Evolutionary conservation across 2,797 vertebrate genomes (phyloP).

Genomic region (Enteromius viviparus): DNA sequence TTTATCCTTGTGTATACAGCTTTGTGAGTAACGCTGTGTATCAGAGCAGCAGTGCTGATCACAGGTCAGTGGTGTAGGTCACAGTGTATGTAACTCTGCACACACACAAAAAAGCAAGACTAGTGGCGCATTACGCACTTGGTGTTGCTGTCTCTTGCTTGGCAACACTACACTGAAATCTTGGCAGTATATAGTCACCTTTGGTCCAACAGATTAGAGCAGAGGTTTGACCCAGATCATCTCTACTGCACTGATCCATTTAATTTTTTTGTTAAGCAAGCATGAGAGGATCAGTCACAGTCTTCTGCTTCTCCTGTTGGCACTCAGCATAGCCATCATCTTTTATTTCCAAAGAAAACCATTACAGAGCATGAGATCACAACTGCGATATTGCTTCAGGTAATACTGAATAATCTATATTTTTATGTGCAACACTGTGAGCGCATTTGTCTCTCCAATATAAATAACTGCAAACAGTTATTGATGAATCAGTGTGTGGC

Average conservation of each 20-base stretch:
- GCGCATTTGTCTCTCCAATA: not conserved
- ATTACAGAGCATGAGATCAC: not conserved
- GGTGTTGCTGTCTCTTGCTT: not conserved
- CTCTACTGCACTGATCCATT: slow-evolving; percentile 30
- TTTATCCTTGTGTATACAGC: not conserved
- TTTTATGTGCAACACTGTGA: too few relatives aligned
- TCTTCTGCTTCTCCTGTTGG: slow-evolving; percentile 7
- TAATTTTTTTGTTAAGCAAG: slow-evolving; percentile 31
- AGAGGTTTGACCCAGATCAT: slow-evolving; percentile 23
- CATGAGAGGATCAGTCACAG: slow-evolving; percentile 33
- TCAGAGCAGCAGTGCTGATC: not conserved
- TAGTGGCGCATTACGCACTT: not conserved
- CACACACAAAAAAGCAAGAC: not conserved
- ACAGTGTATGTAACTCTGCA: not conserved
- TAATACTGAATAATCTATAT: not conserved
- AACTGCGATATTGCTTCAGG: not conserved
- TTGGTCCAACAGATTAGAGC: slow-evolving; percentile 15
- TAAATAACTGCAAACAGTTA: not conserved
- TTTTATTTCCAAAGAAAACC: not conserved
- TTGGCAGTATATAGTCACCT: slow-evolving; percentile 4
- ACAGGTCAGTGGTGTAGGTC: slow-evolving; percentile 21
- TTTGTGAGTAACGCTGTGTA: not conserved
- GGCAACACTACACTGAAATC: not conserved
- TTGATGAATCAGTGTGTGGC: not conserved
- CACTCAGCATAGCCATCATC: not conserved